Conservation (phyloP, 2,113 vertebrate genomes). For the Gymnarchus niloticus region DNA sequence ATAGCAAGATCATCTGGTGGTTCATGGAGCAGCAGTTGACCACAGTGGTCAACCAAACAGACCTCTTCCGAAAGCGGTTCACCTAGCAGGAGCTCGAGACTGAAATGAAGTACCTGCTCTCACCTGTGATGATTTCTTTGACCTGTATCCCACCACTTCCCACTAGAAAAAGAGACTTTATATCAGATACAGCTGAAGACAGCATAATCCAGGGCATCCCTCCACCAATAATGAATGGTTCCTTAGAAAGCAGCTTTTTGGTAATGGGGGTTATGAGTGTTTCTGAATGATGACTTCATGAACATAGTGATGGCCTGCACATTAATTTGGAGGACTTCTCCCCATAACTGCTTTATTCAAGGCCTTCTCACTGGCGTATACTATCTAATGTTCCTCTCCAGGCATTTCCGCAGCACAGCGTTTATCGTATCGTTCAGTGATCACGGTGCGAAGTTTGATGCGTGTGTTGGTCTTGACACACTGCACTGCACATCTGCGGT, state of each 20-base stretch:
- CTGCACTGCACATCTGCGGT: neutral
- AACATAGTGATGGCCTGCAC: neutral
- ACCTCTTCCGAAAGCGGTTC: neutral
- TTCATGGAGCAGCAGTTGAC: too few relatives aligned
- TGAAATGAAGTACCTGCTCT: too few relatives aligned
- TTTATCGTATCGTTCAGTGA: neutral
- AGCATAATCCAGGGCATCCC: neutral
- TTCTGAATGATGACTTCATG: neutral
- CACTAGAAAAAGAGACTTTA: slow-evolving; percentile 14
- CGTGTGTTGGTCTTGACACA: neutral
- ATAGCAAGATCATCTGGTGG: too few relatives aligned
- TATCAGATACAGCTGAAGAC: neutral
- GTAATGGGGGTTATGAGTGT: neutral
- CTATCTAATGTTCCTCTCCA: neutral
- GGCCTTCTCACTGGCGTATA: neutral
- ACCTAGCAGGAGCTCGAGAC: neutral
- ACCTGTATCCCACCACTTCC: slow-evolving; percentile 33
- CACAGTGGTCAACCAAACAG: too few relatives aligned
- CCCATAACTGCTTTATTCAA: neutral
- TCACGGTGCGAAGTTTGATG: neutral
- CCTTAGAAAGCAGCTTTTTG: neutral
- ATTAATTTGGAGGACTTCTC: neutral
- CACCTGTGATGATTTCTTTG: slow-evolving; percentile 44
- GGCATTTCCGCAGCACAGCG: neutral
- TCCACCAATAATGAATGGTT: neutral